Evolutionary conservation across 2,113 vertebrate species (phyloP), one percentile per base, ranked within the genome.

Genomic region (Sinocyclocheilus anophthalmus): DNA sequence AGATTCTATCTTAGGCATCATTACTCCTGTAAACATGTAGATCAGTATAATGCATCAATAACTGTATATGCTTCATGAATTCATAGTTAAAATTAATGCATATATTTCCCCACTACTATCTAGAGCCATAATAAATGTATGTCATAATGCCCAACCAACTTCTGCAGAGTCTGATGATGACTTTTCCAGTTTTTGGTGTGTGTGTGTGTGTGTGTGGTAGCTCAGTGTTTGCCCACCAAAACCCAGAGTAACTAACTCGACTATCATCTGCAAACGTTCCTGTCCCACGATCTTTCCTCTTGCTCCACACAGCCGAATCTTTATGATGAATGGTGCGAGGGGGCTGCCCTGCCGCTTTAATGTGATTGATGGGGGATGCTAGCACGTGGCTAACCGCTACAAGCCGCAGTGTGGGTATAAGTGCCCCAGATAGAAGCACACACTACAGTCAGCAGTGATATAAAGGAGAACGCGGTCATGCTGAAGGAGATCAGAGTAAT

Each of bases 401-500:
- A 86, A 33, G 42, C 48, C 59, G 59, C 37, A 50, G 83, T 83
- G 81, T 39, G 55, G 42, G 63, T 59, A 57, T 80, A 88, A 88
- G 75, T 81, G 75, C 76, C 72, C 57, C 63, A 76, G 83, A 87
- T 85, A 65, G 30, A 67, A 72, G 69, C 67, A 63, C 75, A 70
- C 69, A 77, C 86, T 77, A 63, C 37, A 86, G 84, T 39, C 69
- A 24, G 77, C 55, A 63, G 67, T 84, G 76, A 26, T 48, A 63
- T 67, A 80, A 86, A 85, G 70, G n/a, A 81, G 77, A 85, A 42
- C 24, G 8, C 48, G 8, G 75, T 55, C 75, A 76, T 76, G 75
- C 75, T 55, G 48, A 76, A 76, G 75, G 48, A 76, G 75, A 76
- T 24, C 55, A 24, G 69, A 88, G 72, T 88, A 79, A 84, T 88